phyloP scores from a whole-genome alignment of 2,888 invertebrate genomes.

The Linnaemya tessellans region DNA sequence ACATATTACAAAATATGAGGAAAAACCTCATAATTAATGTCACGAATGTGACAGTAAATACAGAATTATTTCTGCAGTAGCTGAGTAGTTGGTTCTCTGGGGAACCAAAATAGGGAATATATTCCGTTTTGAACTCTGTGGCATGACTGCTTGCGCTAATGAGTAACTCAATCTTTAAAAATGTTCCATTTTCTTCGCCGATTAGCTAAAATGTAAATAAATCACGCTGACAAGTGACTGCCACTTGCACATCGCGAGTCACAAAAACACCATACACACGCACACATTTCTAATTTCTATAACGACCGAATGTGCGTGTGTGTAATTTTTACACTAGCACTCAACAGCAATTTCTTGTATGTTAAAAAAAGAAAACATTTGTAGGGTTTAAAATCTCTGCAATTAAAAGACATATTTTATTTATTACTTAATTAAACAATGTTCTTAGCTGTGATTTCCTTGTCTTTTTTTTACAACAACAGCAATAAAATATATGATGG shows the following conservation, averaged over 20 bases:
- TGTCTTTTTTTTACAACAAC: conserved; percentile 13
- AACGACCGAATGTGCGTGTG: neutral
- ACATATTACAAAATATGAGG: no score
- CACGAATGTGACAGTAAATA: no score
- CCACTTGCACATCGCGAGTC: no score
- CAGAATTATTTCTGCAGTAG: no score
- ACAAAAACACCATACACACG: neutral
- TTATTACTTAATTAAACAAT: conserved; percentile 75
- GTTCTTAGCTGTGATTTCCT: conserved; percentile 73
- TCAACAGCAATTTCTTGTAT: conserved; percentile 33
- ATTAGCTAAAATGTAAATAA: no score
- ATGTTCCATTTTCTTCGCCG: no score
- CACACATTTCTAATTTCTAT: neutral
- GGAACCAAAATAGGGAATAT: no score
- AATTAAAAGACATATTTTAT: conserved; percentile 73
- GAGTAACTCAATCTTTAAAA: no score
- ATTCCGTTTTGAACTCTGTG: no score
- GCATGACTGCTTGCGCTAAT: no score
- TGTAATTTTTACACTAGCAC: neutral
- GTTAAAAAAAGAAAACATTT: neutral
- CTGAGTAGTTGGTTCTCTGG: no score
- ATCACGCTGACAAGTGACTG: neutral
- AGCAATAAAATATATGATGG: conserved; percentile 12
- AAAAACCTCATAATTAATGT: no score
- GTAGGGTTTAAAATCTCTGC: conserved; percentile 41